Evolutionary conservation across 2,888 invertebrate genomes (phyloP), one percentile per base, ranked within the genome.

Genomic region (Nudaria mundana): DNA sequence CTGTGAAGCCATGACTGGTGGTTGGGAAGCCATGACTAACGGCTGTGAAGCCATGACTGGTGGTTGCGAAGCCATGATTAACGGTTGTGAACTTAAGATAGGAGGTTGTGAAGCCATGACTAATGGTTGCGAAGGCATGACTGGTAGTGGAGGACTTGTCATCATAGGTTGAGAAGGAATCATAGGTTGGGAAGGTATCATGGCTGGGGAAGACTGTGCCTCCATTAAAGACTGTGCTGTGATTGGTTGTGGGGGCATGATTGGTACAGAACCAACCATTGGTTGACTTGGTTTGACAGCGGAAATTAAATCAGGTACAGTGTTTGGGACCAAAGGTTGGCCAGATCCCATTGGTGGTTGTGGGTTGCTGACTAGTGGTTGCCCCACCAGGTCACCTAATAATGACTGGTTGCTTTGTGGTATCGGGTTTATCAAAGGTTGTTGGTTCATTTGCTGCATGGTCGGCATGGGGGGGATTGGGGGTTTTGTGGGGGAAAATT

Each of bases 381-480:
- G 31, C 0, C 47, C 51, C 0, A 49, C 47, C 0, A 59, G 15
- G 20, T 59, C 59, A 0, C 57, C 60, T 3, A 59, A 15, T 0
- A 59, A 20, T 0, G 59, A 59, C 8, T 59, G 59, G 48, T 52
- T 59, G 40, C 13, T 49, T 6, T 39, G 44, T 5, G 38, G 26
- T 12, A 45, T 25, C 7, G 42, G 36, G 1, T 5, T 33, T 62
- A 58, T 52, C 2, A 50, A 15, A 0, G 56, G 54, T 20, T 56
- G 56, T 2, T 30, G 30, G 11, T n/a, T n/a, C 0, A 50, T 51
- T 3, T 44, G 11, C 0, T 70, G 63, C 14, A 70, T 58, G 0
- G 64, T 34, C 0, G 78, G 83, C 79, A 82, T 79, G 0, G 83
- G 81, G 0, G 84, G 85, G 4, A 85, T 78, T 0, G 85, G 80